Evolutionary conservation across 2,113 vertebrate species (phyloP).

Genomic region (Empidonax traillii): DNA sequence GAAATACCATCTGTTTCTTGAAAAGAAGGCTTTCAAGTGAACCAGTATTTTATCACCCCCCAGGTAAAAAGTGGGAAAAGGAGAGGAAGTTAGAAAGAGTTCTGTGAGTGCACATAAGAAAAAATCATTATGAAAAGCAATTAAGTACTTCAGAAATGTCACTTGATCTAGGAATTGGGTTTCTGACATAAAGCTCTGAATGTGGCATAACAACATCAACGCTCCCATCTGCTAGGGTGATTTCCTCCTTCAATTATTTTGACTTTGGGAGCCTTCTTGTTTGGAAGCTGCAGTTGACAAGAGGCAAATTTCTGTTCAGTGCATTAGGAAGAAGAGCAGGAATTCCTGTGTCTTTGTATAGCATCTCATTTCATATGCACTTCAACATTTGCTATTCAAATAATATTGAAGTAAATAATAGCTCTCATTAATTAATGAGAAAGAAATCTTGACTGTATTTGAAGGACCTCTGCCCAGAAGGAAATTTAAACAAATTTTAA

Average conservation of each 20-base stretch:
- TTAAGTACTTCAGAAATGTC: background rate
- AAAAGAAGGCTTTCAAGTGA: background rate
- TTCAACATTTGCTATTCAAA: background rate
- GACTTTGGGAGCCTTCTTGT: background rate
- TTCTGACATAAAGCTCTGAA: background rate
- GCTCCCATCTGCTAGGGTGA: background rate
- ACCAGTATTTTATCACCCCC: background rate
- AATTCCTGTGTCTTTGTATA: background rate
- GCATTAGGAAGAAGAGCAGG: background rate
- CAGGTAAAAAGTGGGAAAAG: background rate
- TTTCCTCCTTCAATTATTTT: background rate
- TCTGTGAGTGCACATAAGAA: background rate
- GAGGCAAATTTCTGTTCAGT: background rate
- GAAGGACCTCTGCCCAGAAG: background rate
- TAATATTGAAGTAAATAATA: constrained; percentile 15
- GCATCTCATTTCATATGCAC: background rate
- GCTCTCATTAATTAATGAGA: constrained; percentile 25
- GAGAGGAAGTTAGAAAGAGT: background rate
- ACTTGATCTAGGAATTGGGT: background rate
- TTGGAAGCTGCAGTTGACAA: background rate
- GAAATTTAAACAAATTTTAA: constrained; percentile 23
- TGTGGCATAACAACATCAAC: background rate
- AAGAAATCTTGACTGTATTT: background rate
- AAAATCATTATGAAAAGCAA: background rate
- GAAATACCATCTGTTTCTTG: background rate